Evolutionary conservation across 2,797 vertebrate genomes (phyloP).

Genomic region (Spondyliosoma cantharus): DNA sequence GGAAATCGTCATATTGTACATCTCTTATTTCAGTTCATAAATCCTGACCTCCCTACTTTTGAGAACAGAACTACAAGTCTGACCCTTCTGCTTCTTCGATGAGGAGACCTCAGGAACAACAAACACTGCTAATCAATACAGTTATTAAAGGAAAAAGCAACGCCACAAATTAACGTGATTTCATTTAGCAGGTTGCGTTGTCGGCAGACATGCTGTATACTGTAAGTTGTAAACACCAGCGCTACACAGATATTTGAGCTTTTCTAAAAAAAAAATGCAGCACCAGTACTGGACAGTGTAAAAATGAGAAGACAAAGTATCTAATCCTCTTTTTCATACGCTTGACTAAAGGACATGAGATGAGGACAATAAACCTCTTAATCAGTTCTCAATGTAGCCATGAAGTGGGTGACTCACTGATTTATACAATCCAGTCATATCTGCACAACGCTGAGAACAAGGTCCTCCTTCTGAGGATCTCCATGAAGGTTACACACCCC

Average conservation of each 20-base stretch:
- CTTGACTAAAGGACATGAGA: constrained; percentile 10
- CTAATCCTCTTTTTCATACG: constrained; percentile 38
- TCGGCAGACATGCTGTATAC: background rate
- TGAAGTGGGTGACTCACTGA: constrained; percentile 35
- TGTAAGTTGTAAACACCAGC: constrained; percentile 13
- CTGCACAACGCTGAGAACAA: constrained; percentile 17
- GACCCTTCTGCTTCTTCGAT: background rate
- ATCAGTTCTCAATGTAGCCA: constrained; percentile 26
- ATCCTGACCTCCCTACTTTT: background rate
- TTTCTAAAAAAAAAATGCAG: background rate
- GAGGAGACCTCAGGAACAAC: background rate
- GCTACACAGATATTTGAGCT: constrained; percentile 11
- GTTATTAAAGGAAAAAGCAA: constrained; percentile 7
- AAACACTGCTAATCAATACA: constrained; percentile 1
- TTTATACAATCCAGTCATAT: constrained; percentile 24
- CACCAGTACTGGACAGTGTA: background rate
- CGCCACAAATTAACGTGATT: constrained; percentile 18
- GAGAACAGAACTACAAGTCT: background rate
- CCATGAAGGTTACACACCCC: constrained; percentile 20
- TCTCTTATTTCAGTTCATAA: background rate
- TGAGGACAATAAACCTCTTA: constrained; percentile 28
- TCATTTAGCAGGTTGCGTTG: constrained; percentile 9
- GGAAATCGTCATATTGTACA: background rate
- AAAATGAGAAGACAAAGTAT: constrained; percentile 23
- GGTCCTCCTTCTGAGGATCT: constrained; percentile 27